Conservation (phyloP, 92 coral and sea anemone genomes). For the Epizoanthus rinbou region DNA sequence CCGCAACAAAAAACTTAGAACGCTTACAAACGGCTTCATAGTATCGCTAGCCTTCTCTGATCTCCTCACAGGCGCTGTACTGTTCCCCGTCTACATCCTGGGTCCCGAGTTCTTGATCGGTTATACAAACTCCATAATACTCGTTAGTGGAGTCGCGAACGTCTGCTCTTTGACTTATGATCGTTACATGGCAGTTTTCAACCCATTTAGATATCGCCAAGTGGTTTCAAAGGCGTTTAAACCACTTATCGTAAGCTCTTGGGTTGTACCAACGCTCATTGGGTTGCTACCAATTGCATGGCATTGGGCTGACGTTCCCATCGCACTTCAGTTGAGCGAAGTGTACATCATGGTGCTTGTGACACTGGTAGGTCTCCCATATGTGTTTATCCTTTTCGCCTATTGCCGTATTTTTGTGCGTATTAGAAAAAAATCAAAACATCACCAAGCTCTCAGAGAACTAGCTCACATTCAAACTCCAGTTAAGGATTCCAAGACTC, state of each 20-base stretch:
- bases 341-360: constrained; percentile 13
- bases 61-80: constrained; percentile 32
- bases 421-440: constrained; percentile 22
- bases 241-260: not conserved
- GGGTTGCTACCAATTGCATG: constrained; percentile 24
- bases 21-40: constrained; percentile 21
- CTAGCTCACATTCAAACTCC: not conserved
- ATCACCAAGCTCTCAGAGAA: not conserved
- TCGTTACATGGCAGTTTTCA: constrained; percentile 32
- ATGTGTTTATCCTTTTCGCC: constrained; percentile 3
- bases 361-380: not conserved
- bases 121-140: constrained; percentile 17
- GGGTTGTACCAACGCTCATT: constrained; percentile 15
- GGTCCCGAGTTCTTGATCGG: constrained; percentile 30
- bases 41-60: constrained; percentile 36
- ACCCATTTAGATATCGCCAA: constrained; percentile 23
- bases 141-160: constrained; percentile 37
- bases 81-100: constrained; percentile 28
- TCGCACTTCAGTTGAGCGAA: not conserved
- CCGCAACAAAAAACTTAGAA: constrained; percentile 17
- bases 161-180: constrained; percentile 29
- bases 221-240: constrained; percentile 26
- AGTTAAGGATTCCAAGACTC: not conserved
- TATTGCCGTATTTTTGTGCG: constrained; percentile 34
- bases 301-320: not conserved